Evolutionary conservation across 2,888 invertebrate genomes (phyloP).

Genomic region (Drosophila anomalata): DNA sequence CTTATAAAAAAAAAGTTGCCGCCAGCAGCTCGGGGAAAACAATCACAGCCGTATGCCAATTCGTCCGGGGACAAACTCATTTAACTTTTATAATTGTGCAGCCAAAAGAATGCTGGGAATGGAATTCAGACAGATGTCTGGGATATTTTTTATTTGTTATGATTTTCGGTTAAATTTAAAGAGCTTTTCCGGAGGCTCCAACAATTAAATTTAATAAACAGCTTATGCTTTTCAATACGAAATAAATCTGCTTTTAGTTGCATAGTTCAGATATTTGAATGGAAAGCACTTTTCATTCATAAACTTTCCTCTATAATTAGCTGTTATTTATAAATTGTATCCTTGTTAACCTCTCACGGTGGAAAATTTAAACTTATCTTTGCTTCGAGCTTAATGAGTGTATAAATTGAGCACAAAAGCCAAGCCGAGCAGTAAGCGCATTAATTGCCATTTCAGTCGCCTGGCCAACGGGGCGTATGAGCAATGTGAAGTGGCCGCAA

Average conservation of each 20-base stretch:
- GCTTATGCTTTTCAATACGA: not conserved
- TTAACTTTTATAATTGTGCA: constrained; percentile 78
- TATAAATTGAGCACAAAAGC: constrained; percentile 66
- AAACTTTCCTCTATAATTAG: not conserved
- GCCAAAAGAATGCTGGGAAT: constrained; percentile 45
- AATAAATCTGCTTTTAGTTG: not conserved
- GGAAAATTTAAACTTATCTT: constrained; percentile 23
- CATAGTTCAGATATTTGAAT: not conserved
- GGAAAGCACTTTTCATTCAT: not conserved
- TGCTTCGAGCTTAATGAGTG: constrained; percentile 28
- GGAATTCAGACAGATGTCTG: constrained; percentile 15
- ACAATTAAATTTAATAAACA: not conserved
- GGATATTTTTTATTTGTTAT: not conserved
- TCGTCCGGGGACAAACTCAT: constrained; percentile 58
- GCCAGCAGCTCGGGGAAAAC: not conserved
- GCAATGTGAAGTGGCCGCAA: constrained; percentile 68
- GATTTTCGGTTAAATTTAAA: too few relatives aligned
- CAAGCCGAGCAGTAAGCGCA: constrained; percentile 65
- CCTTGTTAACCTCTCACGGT: constrained; percentile 11
- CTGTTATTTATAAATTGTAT: constrained; percentile 8
- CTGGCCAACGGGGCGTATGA: constrained; percentile 52
- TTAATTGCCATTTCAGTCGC: constrained; percentile 58
- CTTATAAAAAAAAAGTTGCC: constrained; percentile 29
- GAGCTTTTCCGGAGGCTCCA: too few relatives aligned
- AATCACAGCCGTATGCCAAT: constrained; percentile 17